Conservation (phyloP, 92 coral and sea anemone genomes). For the Epizoanthus stellaris region DNA sequence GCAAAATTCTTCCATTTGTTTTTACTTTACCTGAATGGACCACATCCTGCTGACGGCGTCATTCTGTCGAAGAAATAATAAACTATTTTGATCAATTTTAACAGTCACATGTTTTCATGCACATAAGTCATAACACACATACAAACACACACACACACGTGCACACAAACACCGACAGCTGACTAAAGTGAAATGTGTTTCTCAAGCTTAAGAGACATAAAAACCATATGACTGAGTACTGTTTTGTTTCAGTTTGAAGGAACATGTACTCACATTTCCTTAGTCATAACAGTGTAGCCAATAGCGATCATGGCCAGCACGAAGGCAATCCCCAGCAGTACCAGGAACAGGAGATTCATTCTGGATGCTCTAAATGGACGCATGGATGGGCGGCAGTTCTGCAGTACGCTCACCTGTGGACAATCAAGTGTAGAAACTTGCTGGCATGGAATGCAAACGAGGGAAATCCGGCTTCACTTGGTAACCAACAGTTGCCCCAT, state of each 20-base stretch:
- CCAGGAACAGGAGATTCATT: conserved; percentile 90
- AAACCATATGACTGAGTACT: neutral
- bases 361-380: conserved; percentile 93
- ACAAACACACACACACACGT: too few relatives aligned
- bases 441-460: neutral
- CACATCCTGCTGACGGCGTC: conserved; percentile 76
- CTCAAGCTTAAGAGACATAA: neutral
- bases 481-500: too few relatives aligned
- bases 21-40: conserved; percentile 83
- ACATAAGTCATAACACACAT: neutral
- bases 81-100: neutral
- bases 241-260: neutral
- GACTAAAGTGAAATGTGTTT: neutral
- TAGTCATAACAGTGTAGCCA: conserved; percentile 94
- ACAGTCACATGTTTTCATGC: neutral
- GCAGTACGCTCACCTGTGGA: conserved; percentile 78
- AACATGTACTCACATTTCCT: conserved; percentile 67
- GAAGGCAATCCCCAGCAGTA: conserved; percentile 80
- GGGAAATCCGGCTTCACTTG: neutral
- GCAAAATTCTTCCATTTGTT: conserved; percentile 4
- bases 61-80: conserved; percentile 58
- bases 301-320: conserved; percentile 71
- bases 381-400: conserved; percentile 93
- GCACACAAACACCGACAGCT: neutral
- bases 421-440: neutral